These are phyloP conservation scores for Apamea crenata DNA, from an alignment of 2,888 invertebrate species.

Conservation along the genomic window DNA sequence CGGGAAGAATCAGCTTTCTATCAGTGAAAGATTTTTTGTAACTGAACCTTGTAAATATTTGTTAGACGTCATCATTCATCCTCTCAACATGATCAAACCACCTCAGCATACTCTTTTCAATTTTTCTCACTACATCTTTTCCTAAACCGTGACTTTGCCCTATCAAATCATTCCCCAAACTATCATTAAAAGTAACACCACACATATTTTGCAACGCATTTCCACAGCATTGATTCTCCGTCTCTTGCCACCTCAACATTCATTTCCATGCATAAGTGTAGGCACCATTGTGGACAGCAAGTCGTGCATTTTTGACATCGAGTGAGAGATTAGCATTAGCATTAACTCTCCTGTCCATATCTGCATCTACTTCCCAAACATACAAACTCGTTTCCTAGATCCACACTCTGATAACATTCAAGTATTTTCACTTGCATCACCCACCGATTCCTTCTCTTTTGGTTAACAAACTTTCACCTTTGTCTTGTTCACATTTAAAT, in stretches of 20 bases:
- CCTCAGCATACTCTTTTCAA: background rate
- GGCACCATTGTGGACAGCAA: background rate
- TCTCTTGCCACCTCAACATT: background rate
- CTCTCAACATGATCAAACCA: background rate
- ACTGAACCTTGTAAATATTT: background rate
- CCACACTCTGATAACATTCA: background rate
- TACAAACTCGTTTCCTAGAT: background rate
- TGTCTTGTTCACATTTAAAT: background rate
- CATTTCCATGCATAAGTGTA: background rate
- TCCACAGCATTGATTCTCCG: background rate
- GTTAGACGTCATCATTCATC: background rate
- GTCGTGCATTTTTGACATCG: background rate
- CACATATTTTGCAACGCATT: background rate
- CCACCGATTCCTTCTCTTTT: background rate
- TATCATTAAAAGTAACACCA: background rate
- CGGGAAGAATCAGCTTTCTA: background rate
- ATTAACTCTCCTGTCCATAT: too few species aligned
- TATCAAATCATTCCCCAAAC: background rate
- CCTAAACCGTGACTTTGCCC: background rate
- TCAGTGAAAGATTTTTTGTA: background rate
- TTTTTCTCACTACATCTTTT: background rate
- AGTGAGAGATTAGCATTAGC: too few species aligned
- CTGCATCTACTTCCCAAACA: background rate
- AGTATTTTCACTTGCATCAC: background rate
- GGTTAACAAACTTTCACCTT: background rate